Base-by-base conservation (phyloP, 2,888 invertebrate genomes). In the Tanytarsus gracilentus region DNA sequence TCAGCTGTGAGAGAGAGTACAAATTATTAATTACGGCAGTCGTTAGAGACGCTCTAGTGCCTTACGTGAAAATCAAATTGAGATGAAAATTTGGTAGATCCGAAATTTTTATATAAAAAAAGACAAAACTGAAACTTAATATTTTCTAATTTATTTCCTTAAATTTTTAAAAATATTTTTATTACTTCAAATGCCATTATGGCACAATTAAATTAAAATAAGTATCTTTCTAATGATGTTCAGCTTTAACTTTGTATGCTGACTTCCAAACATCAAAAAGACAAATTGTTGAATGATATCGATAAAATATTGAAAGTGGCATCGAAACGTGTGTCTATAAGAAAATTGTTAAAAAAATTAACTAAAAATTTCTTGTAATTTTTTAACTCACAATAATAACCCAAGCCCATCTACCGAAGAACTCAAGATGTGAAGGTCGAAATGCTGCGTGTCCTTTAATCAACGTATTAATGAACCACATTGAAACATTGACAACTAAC, bases 231-330 rank as follows among this genome's bases (percentile, higher is more conserved):
- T 23, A 44, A 11, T 9, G 23, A 44, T 58, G 58, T 21, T 58
- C 58, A 3, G 40, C 25, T 48, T 58, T 58, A 11, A 58, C 39
- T 40, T 92, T 93, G 74, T 90, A 94, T 52, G 89, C 85, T 64
- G 86, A 83, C 71, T 91, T 93, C 93, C 93, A 94, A 61, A 94
- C 87, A 72, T 93, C 92, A 68, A 91, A 92, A 18, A 94, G 79
- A 71, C 93, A 93, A 65, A 93, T 92, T 0, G 92, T 90, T 2
- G 91, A 91, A 72, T 93, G 92, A 69, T 93, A 93, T 39, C 93
- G 33, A 11, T 60, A 60, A n/a, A 60, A 60, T 5, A 60, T 60
- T 16, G 60, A 49, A 21, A 60, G 26, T 0, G 92, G 92, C 84
- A 90, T 89, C 0, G 89, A 88, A 0, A 92, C 85, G 69, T 92